Conservation (phyloP, 2,888 invertebrate species). For the Hemaris fuciformis region DNA sequence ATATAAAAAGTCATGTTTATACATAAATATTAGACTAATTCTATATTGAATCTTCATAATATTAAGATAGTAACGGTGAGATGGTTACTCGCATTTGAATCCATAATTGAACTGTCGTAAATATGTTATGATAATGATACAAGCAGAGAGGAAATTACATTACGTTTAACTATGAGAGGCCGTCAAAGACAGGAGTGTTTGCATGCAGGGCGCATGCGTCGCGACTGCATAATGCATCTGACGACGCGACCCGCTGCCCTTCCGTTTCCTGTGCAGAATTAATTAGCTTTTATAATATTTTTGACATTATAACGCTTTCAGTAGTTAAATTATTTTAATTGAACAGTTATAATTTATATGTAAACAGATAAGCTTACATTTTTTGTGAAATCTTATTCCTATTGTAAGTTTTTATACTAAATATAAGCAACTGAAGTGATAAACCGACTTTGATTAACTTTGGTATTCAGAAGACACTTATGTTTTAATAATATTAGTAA, state of each 20-base stretch:
- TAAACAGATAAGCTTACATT: too few species aligned
- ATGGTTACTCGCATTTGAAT: not conserved
- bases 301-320: not conserved
- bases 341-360: not conserved
- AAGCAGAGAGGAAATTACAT: slow-evolving; percentile 1
- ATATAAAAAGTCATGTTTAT: too few species aligned
- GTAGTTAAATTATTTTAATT: not conserved
- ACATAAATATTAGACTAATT: too few species aligned
- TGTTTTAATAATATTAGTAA: too few species aligned
- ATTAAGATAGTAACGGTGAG: not conserved
- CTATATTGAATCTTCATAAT: too few species aligned
- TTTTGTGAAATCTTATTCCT: too few species aligned
- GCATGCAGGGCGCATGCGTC: slow-evolving; percentile 57
- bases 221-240: slow-evolving; percentile 72
- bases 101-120: not conserved
- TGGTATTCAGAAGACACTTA: too few species aligned
- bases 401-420: too few species aligned
- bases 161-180: slow-evolving; percentile 1
- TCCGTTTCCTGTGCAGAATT: slow-evolving; percentile 70
- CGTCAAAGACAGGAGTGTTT: slow-evolving; percentile 26
- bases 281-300: slow-evolving; percentile 42
- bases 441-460: too few species aligned
- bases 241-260: slow-evolving; percentile 72
- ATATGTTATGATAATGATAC: not conserved
- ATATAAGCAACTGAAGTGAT: too few species aligned